Percentiles rank a stretch among this genome's conserved stretches.
phyloP scores from a whole-genome alignment of 37 sponge, comb jelly and placozoan genomes.

The Hexactinellida sp. region DNA sequence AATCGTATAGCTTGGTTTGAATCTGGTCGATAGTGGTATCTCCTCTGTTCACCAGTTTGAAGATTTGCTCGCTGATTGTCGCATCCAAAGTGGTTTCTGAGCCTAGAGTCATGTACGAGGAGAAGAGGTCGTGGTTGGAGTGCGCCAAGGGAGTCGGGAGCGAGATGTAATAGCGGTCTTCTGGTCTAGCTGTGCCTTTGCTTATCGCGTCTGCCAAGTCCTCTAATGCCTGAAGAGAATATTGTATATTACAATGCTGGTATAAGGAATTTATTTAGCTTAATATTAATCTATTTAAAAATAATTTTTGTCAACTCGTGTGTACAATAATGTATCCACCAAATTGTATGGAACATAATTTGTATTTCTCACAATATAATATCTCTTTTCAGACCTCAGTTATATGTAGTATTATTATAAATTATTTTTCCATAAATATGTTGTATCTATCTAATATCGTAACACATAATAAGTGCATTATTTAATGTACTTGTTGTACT shows the following conservation, averaged over 20 bases:
- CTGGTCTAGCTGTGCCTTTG: constrained; percentile 37
- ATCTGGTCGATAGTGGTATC: background rate
- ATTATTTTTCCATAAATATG: no score
- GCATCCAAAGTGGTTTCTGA: background rate
- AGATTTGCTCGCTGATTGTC: background rate
- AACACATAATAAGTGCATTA: no score
- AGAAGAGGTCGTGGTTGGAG: constrained; percentile 26
- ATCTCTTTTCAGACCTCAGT: no score
- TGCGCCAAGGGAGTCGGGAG: constrained; percentile 65
- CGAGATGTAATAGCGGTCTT: constrained; percentile 48
- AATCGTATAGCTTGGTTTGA: background rate
- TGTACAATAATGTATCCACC: no score
- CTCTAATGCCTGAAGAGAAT: constrained; percentile 27
- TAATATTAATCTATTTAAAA: no score
- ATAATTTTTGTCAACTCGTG: no score
- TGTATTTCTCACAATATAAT: no score
- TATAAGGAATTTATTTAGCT: no score
- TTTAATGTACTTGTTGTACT: no score
- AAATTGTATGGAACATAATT: no score
- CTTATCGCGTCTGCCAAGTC: constrained; percentile 35
- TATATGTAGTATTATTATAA: no score
- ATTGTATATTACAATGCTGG: background rate
- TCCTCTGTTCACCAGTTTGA: background rate
- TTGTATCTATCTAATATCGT: no score
- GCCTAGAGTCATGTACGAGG: background rate